Percentiles rank a stretch among this genome's conserved stretches.
Evolutionary conservation across 1,140 invertebrate genomes (phyloP).

Genomic region (Trichogramma pretiosum): DNA sequence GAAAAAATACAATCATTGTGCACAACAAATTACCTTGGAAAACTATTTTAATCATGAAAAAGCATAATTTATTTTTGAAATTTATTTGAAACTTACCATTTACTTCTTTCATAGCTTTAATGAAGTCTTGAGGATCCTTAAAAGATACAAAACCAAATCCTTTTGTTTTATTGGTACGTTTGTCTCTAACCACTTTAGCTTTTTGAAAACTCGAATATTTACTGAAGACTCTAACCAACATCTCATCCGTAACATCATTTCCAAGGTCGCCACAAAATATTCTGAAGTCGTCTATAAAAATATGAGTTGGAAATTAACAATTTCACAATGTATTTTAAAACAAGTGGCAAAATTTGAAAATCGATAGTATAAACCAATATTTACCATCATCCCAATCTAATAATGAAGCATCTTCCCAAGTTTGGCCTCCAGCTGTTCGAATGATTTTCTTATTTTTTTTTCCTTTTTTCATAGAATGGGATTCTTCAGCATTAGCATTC

Average conservation of each 20-base stretch:
- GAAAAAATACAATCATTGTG: slow-evolving; percentile 8
- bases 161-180: slow-evolving; percentile 95
- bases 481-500: slow-evolving; percentile 53
- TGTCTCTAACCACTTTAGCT: slow-evolving; percentile 93
- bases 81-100: slow-evolving; percentile 56
- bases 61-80: too few species aligned
- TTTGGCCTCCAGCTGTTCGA: slow-evolving; percentile 81
- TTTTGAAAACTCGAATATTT: slow-evolving; percentile 91
- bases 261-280: slow-evolving; percentile 99
- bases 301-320: neutral
- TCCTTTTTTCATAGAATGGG: slow-evolving; percentile 54
- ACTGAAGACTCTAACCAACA: slow-evolving; percentile 85
- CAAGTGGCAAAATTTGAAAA: neutral
- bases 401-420: slow-evolving; percentile 89
- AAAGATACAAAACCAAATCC: slow-evolving; percentile 99
- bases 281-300: slow-evolving; percentile 80
- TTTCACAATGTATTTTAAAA: neutral
- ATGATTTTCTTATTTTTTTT: slow-evolving; percentile 70
- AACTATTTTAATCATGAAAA: slow-evolving; percentile 2
- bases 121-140: slow-evolving; percentile 95
- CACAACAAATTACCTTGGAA: slow-evolving; percentile 1
- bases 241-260: slow-evolving; percentile 97
- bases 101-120: slow-evolving; percentile 97
- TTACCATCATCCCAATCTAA: slow-evolving; percentile 82
- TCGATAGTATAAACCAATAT: slow-evolving; percentile 14